Conservation (phyloP, 2,113 vertebrate species). For the Callionymus lyra region DNA sequence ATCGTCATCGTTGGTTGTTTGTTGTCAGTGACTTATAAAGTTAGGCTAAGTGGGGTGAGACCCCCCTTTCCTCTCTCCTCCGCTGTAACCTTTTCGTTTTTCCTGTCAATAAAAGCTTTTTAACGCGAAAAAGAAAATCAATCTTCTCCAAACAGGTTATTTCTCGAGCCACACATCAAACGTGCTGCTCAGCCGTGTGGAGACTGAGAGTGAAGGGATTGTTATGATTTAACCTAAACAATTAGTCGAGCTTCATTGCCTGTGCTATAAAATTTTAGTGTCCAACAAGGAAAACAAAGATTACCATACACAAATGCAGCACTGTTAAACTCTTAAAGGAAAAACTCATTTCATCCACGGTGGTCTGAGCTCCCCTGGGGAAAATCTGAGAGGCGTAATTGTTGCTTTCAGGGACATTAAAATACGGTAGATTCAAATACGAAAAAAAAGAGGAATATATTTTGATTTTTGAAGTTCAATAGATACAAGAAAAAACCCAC, state of each 20-base stretch:
- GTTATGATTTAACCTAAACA: slow-evolving; percentile 13
- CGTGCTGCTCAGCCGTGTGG: not conserved
- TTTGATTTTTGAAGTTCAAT: no score
- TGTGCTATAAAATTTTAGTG: slow-evolving; percentile 39
- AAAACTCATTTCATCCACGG: slow-evolving; percentile 17
- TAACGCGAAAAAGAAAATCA: slow-evolving; percentile 48
- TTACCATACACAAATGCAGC: slow-evolving; percentile 16
- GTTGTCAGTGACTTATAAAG: slow-evolving; percentile 9
- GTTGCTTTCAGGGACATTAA: no score
- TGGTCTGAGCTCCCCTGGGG: no score
- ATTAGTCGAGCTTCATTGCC: slow-evolving; percentile 31
- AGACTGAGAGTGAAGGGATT: no score
- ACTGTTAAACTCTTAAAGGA: slow-evolving; percentile 12
- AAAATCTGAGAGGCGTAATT: no score
- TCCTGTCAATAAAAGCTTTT: slow-evolving; percentile 58
- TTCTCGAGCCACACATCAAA: slow-evolving; percentile 8
- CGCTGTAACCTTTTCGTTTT: slow-evolving; percentile 37
- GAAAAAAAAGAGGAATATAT: no score
- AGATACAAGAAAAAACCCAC: no score
- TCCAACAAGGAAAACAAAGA: slow-evolving; percentile 18
- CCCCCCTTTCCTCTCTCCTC: slow-evolving; percentile 12
- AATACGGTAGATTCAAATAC: no score
- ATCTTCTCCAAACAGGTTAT: slow-evolving; percentile 38
- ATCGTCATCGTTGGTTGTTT: no score
- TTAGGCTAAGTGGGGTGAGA: slow-evolving; percentile 30